phyloP scores from a whole-genome alignment of 2,113 vertebrate genomes.

The Trematocara macrostoma region DNA sequence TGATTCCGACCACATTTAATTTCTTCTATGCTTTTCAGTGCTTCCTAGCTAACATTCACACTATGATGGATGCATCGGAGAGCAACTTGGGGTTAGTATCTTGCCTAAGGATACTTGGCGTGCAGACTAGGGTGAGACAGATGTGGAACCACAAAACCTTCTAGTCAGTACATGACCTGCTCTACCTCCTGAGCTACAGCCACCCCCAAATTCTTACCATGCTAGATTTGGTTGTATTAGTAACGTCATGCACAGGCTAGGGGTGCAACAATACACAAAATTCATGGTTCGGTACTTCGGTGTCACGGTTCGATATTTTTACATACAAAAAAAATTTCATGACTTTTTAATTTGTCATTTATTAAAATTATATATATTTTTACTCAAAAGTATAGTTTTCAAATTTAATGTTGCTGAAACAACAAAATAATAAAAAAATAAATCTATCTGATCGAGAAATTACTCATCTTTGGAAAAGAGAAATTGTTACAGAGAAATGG shows the following conservation, averaged over 20 bases:
- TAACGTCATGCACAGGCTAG: neutral
- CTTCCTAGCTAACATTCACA: neutral
- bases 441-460: too few relatives aligned
- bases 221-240: neutral
- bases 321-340: too few relatives aligned
- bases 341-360: too few relatives aligned
- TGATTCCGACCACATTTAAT: neutral
- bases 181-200: neutral
- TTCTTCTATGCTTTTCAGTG: neutral
- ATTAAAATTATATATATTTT: too few relatives aligned
- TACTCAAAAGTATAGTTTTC: too few relatives aligned
- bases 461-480: too few relatives aligned
- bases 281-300: too few relatives aligned
- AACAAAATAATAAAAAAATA: too few relatives aligned
- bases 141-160: neutral
- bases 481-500: too few relatives aligned
- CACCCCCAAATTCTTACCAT: neutral
- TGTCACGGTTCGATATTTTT: too few relatives aligned
- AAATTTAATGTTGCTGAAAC: too few relatives aligned
- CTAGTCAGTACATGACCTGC: neutral
- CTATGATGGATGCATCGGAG: neutral
- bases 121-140: neutral
- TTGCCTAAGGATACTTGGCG: neutral
- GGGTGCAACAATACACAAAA: too few relatives aligned
- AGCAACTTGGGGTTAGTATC: neutral